A percentile compares a stretch with the other conserved stretches of the same genome.
Conservation (phyloP, 1,140 invertebrate species). For the Nasonia vitripennis region DNA sequence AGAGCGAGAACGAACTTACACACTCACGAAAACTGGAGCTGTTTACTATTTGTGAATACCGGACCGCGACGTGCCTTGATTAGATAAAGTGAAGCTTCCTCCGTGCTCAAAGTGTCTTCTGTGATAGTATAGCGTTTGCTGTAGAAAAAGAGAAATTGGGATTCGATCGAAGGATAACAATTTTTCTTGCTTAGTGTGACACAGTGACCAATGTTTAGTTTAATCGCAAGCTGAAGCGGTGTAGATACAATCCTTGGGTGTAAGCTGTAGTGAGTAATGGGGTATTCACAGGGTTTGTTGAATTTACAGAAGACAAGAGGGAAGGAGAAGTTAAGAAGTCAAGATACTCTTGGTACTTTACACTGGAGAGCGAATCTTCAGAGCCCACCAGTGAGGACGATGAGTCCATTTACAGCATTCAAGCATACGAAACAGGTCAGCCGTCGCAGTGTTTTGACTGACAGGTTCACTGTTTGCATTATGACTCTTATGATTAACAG, state of each 20-base stretch:
- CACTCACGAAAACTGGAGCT: neutral
- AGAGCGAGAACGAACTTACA: neutral
- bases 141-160: neutral
- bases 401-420: slow-evolving; percentile 60
- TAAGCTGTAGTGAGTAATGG: neutral
- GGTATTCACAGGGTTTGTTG: slow-evolving; percentile 12
- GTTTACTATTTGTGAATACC: slow-evolving; percentile 2
- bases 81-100: neutral
- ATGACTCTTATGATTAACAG: neutral
- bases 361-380: slow-evolving; percentile 59
- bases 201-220: neutral
- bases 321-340: neutral
- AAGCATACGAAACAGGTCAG: slow-evolving; percentile 61
- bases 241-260: neutral
- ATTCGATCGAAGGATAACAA: neutral
- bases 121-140: neutral
- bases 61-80: neutral
- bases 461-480: neutral
- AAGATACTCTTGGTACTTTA: slow-evolving; percentile 56
- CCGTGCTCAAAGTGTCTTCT: neutral
- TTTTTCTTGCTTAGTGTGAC: neutral
- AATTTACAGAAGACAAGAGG: slow-evolving; percentile 43
- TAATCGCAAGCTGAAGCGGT: neutral
- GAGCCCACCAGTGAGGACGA: slow-evolving; percentile 59
- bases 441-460: neutral